Percentiles rank a stretch among this genome's conserved stretches.
Evolutionary conservation across 2,888 invertebrate genomes (phyloP).

Genomic region (Apamea sordens): DNA sequence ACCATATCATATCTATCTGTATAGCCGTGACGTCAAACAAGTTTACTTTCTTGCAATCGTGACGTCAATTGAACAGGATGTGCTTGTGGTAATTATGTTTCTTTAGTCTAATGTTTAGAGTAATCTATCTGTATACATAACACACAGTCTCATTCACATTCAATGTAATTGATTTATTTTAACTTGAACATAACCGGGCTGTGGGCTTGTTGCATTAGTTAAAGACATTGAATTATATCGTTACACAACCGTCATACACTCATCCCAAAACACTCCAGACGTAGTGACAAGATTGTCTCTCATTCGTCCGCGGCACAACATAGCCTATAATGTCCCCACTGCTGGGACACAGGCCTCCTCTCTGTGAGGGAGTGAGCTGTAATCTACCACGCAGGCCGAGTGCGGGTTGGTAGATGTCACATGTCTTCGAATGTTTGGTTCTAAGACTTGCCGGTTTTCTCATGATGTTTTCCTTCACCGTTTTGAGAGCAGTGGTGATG

Average conservation of each 20-base stretch:
- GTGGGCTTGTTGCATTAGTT: background rate
- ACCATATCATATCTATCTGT: slow-evolving; percentile 7
- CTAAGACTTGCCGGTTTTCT: too few relatives aligned
- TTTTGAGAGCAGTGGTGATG: too few relatives aligned
- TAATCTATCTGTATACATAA: background rate
- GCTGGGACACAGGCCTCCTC: too few relatives aligned
- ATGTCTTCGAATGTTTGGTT: too few relatives aligned
- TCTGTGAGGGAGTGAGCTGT: too few relatives aligned
- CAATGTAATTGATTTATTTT: background rate
- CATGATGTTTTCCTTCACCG: too few relatives aligned
- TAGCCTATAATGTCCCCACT: too few relatives aligned
- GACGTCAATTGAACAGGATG: slow-evolving; percentile 29
- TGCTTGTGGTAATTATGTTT: slow-evolving; percentile 6
- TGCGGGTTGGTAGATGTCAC: too few relatives aligned
- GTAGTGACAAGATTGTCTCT: background rate
- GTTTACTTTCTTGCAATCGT: slow-evolving; percentile 8
- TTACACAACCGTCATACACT: background rate
- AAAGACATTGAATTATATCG: background rate
- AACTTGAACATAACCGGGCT: background rate
- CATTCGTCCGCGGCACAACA: background rate
- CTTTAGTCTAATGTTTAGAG: background rate
- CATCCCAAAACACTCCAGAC: background rate
- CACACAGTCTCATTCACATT: background rate
- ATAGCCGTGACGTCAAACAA: slow-evolving; percentile 31
- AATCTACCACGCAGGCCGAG: too few relatives aligned